Evolutionary conservation across 2,113 vertebrate genomes (phyloP), one percentile per base, ranked within the genome.

Genomic region (Macquaria ambigua): DNA sequence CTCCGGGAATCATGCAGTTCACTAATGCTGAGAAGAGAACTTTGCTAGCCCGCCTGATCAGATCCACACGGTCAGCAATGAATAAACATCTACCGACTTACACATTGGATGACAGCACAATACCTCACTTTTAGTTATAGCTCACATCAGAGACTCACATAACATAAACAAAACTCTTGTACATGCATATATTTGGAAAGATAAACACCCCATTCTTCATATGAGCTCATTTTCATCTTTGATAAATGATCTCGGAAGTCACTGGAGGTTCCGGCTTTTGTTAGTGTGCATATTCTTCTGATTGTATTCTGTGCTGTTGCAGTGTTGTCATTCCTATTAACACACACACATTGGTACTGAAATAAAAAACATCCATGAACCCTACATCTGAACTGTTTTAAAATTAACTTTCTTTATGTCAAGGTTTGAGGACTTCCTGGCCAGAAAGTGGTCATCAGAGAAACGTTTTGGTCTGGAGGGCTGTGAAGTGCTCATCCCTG

Each of bases 391-490:
- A 67, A 28, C 39, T 14, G 4, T 16, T n/a, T 28, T 53, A 4
- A 53, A 66, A 1, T 34, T 1, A 71, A 37, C 11, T 55, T 50
- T 70, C 1, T 86, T 52, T 31, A 14, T 85, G 39, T 62, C 31
- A 83, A 98, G 98, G 81, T 98, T 98, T 95, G 97, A 98, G 87
- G 97, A 99, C 86, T 99, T 98, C 83, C 94, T 98, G 71, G 97
- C 97, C 52, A 95, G 97, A 68, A 99, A 99, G 80, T 99, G 97
- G 97, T 98, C 97, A 0, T 99, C 97, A 0, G 98, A 99, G 95
- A 99, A 99, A 70, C 97, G 97, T 20, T 99, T 98, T 37, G 98
- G 97, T n/a, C 93, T 98, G 81, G 98, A 98, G 87, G 97, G 97
- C 83, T 98, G 98, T 0, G 97, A 98, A 88, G 97, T 97, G 59